phyloP scores from a whole-genome alignment of 92 coral and sea anemone genomes.

The Epizoanthus illoricatus region DNA sequence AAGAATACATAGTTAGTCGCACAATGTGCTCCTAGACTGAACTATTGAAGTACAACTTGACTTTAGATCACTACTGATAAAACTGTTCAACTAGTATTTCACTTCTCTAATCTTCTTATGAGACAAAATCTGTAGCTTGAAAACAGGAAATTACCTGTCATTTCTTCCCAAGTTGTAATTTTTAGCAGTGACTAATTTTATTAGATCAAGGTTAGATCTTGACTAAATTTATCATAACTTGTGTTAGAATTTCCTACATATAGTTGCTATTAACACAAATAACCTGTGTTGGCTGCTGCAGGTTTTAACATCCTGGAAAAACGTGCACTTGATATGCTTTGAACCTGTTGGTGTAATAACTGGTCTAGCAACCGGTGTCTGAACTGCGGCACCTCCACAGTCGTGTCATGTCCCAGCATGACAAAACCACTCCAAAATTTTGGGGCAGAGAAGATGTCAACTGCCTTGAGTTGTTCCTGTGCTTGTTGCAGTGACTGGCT shows the following conservation, averaged over 20 bases:
- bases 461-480: conserved; percentile 51
- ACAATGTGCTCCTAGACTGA: too few species aligned
- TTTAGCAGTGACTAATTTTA: too few species aligned
- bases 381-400: conserved; percentile 62
- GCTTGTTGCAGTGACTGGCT: conserved; percentile 64
- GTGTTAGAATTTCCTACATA: not conserved
- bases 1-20: too few species aligned
- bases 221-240: not conserved
- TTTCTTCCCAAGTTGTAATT: too few species aligned
- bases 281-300: conserved; percentile 52
- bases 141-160: too few species aligned
- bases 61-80: too few species aligned
- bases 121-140: too few species aligned
- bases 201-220: too few species aligned
- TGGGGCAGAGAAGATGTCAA: conserved; percentile 61
- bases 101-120: too few species aligned
- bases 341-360: conserved; percentile 56
- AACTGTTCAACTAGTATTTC: too few species aligned
- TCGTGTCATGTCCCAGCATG: conserved; percentile 77
- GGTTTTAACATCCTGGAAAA: conserved; percentile 57
- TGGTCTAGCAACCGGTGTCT: conserved; percentile 60
- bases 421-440: conserved; percentile 80
- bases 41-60: too few species aligned
- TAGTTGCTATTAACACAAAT: not conserved
- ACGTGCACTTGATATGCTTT: conserved; percentile 47